Conservation (phyloP, 2,797 vertebrate genomes). For the Pantherophis vulpinus region DNA sequence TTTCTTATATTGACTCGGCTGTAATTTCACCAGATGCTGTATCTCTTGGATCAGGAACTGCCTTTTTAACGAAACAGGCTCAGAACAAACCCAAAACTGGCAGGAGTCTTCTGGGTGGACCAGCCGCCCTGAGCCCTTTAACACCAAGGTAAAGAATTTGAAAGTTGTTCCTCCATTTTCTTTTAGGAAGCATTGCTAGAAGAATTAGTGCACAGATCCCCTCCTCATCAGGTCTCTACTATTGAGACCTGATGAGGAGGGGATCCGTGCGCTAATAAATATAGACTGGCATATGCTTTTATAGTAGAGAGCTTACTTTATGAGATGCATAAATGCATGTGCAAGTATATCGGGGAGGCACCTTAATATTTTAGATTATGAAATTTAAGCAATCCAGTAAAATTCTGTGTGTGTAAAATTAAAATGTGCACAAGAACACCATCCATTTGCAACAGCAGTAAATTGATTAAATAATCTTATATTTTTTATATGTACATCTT, state of each 20-base stretch:
- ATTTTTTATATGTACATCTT: background rate
- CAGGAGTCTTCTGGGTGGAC: slow-evolving; percentile 90
- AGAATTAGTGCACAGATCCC: too few species aligned
- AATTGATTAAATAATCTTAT: background rate
- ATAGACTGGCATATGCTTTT: background rate
- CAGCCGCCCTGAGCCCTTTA: slow-evolving; percentile 88
- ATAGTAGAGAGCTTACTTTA: background rate
- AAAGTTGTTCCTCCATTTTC: background rate
- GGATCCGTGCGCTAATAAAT: background rate
- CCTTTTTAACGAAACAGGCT: slow-evolving; percentile 88
- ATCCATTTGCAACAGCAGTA: background rate
- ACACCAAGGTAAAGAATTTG: slow-evolving; percentile 84
- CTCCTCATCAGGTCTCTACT: too few species aligned
- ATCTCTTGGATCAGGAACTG: slow-evolving; percentile 84
- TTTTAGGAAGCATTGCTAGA: background rate
- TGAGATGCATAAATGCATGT: background rate
- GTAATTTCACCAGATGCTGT: slow-evolving; percentile 91
- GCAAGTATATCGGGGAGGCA: background rate
- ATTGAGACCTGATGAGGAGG: background rate
- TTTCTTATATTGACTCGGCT: slow-evolving; percentile 94
- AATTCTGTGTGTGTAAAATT: background rate
- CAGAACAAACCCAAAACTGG: slow-evolving; percentile 97
- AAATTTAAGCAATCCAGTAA: background rate
- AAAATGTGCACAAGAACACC: background rate
- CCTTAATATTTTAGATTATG: background rate